Evolutionary conservation across 2,888 invertebrate genomes (phyloP).

Genomic region (Tetranychus piercei): DNA sequence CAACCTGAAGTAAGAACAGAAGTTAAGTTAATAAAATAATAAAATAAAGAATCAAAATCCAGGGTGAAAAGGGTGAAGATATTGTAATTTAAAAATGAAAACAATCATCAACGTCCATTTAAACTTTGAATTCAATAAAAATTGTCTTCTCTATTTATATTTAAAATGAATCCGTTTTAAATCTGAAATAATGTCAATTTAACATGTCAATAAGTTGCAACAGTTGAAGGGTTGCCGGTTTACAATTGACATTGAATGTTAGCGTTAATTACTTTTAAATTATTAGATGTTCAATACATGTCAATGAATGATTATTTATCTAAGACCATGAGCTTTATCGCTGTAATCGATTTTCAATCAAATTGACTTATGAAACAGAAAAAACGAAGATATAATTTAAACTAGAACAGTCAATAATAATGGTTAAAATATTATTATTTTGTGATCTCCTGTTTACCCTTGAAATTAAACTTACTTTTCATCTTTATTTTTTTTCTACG

Average conservation of each 20-base stretch:
- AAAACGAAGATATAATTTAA: neutral
- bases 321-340: neutral
- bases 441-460: neutral
- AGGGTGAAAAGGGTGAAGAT: too few species aligned
- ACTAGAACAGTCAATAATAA: neutral
- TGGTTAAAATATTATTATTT: neutral
- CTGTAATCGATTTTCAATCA: neutral
- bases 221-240: too few species aligned
- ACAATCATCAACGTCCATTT: too few species aligned
- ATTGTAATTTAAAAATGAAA: too few species aligned
- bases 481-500: neutral
- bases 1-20: neutral
- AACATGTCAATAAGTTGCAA: too few species aligned
- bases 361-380: neutral
- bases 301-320: neutral
- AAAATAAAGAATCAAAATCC: too few species aligned
- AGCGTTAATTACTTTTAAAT: neutral
- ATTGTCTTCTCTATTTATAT: too few species aligned
- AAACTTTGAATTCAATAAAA: too few species aligned
- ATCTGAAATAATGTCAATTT: too few species aligned
- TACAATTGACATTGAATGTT: too few species aligned
- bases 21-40: neutral
- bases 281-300: neutral
- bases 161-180: too few species aligned
- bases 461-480: neutral